Percentiles rank a stretch among this genome's conserved stretches.
phyloP scores from a whole-genome alignment of 2,797 vertebrate genomes.

The Melanotaenia pygmaea region DNA sequence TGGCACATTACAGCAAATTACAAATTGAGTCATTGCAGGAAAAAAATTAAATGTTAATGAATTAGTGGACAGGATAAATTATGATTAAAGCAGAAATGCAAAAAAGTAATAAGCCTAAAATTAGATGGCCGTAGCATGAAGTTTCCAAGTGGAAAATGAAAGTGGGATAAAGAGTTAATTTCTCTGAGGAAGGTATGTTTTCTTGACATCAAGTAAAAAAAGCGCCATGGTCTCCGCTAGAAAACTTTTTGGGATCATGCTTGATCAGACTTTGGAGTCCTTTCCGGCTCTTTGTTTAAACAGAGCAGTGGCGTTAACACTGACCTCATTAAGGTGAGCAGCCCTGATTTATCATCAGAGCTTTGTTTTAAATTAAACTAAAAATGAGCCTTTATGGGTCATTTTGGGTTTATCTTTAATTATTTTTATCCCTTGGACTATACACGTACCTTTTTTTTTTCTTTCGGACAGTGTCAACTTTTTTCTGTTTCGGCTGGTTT shows the following conservation, averaged over 20 bases:
- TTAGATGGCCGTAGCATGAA: slow-evolving; percentile 1
- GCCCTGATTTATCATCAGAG: slow-evolving; percentile 1
- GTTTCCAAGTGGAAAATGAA: slow-evolving; percentile 7
- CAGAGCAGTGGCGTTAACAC: slow-evolving; percentile 12
- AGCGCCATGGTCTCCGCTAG: background rate
- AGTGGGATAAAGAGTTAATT: background rate
- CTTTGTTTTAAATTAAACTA: slow-evolving; percentile 51
- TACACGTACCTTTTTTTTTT: background rate
- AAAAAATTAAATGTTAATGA: slow-evolving; percentile 22
- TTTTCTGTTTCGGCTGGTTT: slow-evolving; percentile 34
- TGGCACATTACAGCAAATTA: slow-evolving; percentile 25
- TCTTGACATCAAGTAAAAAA: background rate
- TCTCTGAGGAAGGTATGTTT: background rate
- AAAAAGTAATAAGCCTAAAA: slow-evolving; percentile 37
- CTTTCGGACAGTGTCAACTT: background rate
- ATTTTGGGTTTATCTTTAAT: slow-evolving; percentile 29
- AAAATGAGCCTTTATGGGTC: slow-evolving; percentile 27
- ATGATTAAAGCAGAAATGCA: slow-evolving; percentile 17
- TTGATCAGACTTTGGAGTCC: background rate
- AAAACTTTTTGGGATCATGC: background rate
- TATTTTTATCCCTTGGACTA: slow-evolving; percentile 16
- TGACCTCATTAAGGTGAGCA: slow-evolving; percentile 30
- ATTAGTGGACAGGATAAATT: slow-evolving; percentile 12
- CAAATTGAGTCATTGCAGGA: slow-evolving; percentile 3
- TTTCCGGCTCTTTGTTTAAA: background rate